Evolutionary conservation across 2,797 vertebrate genomes (phyloP), one percentile per base, ranked within the genome.

Genomic region (Psittacula echo): DNA sequence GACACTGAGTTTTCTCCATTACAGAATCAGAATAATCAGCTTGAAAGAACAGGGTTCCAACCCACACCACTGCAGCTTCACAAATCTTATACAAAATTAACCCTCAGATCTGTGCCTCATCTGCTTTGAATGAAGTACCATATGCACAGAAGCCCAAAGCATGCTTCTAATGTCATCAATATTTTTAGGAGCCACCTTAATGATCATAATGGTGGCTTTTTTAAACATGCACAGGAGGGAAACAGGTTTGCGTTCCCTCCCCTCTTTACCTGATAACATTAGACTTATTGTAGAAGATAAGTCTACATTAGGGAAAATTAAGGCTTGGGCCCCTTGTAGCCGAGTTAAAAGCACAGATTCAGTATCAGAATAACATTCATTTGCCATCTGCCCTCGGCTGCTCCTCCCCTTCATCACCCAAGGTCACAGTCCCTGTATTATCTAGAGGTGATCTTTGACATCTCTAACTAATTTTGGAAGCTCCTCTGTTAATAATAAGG

Each of bases 341-440:
- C 19, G 79, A 85, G 87, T 82, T 96, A 95, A 96, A 96, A 97
- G 90, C 89, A 94, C 74, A 48, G 73, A 89, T 94, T 95, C 37
- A 34, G 86, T 89, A 89, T 84, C 87, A 82, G 80, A 71, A 10
- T 67, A 85, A 95, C 85, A 83, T 82, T 85, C 88, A 94, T 86
- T 92, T 92, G 78, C 97, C 97, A 97, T 97, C 97, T 97, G 97
- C 94, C 93, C 90, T 95, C 95, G 92, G 81, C 87, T 93, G 86
- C 90, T 94, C 67, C 95, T 96, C 78, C 92, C 84, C 73, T 50
- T n/a, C 34, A 3, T 75, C 84, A 68, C 88, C 72, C 72, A 94
- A 95, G 94, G 96, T 97, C 97, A 95, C 83, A 83, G 56, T 15
- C 92, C 66, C 93, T 85, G 0, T 67, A 96, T 96, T 96, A 96